Base-by-base conservation (phyloP, 1,140 invertebrate genomes). In the Leptinotarsa lineolata region DNA sequence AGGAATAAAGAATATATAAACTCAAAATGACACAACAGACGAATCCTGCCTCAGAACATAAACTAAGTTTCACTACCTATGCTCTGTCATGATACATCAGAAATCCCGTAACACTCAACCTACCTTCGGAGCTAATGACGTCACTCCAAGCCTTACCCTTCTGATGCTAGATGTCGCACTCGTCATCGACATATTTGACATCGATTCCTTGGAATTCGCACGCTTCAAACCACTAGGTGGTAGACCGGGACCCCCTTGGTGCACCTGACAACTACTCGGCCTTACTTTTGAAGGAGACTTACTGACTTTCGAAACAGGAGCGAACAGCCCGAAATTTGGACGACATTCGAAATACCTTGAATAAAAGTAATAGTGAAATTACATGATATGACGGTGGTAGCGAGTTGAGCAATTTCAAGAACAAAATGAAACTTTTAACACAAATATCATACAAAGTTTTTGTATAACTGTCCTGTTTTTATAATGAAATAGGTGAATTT, bases 271-370 rank as follows among this genome's bases (percentile, higher is more conserved):
- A 72, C 89, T 86, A 77, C 88, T 87, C 61, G 89, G 88, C 83
- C 90, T 90, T 79, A 90, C 88, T 83, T 89, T 92, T n/a, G 90
- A 91, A 45, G 92, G 94, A 63, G 94, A 95, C 65, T 91, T 90
- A 77, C 90, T 92, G 61, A 97, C 93, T 87, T 97, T 97, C 79
- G 92, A 89, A 22, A 93, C 85, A 1, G 96, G 96, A 8, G 96
- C 95, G 87, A 99, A 99, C 39, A 99, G 87, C 2, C 97, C 97
- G 84, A 93, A 94, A 80, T 94, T 93, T 20, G 93, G 92, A 72
- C 90, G 89, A 85, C 97, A 99, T 76, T 94, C 91, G 86, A 99
- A 99, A 86, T 99, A 99, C 86, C 96, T 97, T 30, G 4, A 68
- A 45, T 68, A 54, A 16, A 18, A 18, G 16, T 54, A n/a, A 54